These are phyloP conservation scores for Zoanthus sociatus DNA, from an alignment of 92 coral and sea anemone genomes.

Conservation along the genomic window DNA sequence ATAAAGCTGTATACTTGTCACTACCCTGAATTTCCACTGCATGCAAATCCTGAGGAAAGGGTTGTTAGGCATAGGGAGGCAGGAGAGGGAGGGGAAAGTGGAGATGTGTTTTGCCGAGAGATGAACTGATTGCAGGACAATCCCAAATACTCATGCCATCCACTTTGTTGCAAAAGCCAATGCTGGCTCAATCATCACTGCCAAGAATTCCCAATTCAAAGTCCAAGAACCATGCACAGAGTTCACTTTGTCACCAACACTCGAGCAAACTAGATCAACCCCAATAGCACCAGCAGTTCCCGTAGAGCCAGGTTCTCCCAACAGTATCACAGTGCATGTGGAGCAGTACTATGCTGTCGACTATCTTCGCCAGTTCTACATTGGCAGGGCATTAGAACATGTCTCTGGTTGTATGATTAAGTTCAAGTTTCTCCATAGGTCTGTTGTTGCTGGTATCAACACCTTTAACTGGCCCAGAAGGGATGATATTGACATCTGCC, in stretches of 20 bases:
- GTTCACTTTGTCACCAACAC: neutral
- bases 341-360: neutral
- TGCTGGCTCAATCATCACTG: neutral
- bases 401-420: neutral
- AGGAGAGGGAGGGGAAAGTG: too few relatives aligned
- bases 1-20: too few relatives aligned
- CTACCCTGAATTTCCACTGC: too few relatives aligned
- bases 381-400: constrained; percentile 3
- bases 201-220: neutral
- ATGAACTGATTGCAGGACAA: constrained; percentile 26
- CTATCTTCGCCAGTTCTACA: neutral
- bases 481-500: constrained; percentile 4
- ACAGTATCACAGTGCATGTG: neutral
- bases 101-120: neutral
- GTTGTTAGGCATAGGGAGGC: too few relatives aligned
- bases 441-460: neutral
- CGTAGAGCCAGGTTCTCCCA: neutral
- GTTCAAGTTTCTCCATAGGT: neutral
- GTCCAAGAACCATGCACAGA: constrained; percentile 35
- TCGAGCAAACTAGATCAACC: neutral
- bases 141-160: constrained; percentile 21
- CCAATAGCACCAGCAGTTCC: constrained; percentile 7
- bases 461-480: neutral
- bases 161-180: constrained; percentile 12
- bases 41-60: too few relatives aligned